These are phyloP conservation scores for Sebastes taczanowskii DNA, from an alignment of 2,797 vertebrate genomes.

Conservation along the genomic window DNA sequence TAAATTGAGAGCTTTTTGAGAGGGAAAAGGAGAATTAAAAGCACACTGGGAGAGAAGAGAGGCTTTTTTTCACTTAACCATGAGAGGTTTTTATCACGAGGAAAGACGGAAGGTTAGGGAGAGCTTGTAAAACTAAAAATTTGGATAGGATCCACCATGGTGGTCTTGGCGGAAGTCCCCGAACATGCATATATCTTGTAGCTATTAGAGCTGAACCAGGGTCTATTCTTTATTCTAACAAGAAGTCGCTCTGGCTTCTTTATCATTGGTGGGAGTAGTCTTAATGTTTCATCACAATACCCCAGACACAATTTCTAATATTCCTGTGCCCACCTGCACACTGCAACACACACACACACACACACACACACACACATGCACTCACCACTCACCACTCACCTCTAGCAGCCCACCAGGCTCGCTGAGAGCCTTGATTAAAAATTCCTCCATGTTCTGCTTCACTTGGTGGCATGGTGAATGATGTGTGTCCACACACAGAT, in stretches of 20 bases:
- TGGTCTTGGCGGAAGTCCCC: constrained; percentile 27
- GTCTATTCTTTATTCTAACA: constrained; percentile 34
- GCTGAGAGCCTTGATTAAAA: constrained; percentile 81
- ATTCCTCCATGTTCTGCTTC: constrained; percentile 74
- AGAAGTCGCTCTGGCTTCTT: constrained; percentile 43
- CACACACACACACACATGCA: constrained; percentile 14
- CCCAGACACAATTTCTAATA: constrained; percentile 56
- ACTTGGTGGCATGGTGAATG: constrained; percentile 62
- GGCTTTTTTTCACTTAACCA: not conserved
- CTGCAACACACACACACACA: not conserved
- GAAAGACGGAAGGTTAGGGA: constrained; percentile 8
- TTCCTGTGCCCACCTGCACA: constrained; percentile 23
- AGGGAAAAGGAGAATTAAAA: constrained; percentile 6
- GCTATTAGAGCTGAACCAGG: constrained; percentile 31
- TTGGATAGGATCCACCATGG: constrained; percentile 33
- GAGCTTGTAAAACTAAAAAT: constrained; percentile 32
- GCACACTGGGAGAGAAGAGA: not conserved
- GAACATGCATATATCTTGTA: constrained; percentile 47
- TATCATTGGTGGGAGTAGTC: constrained; percentile 56
- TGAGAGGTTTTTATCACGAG: constrained; percentile 24
- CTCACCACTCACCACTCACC: not conserved
- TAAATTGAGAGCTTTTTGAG: not conserved
- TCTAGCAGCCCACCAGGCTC: constrained; percentile 48
- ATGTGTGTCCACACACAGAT: constrained; percentile 69
- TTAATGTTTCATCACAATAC: constrained; percentile 63